Conservation (phyloP, 2,113 vertebrate genomes). For the Verasper variegatus region DNA sequence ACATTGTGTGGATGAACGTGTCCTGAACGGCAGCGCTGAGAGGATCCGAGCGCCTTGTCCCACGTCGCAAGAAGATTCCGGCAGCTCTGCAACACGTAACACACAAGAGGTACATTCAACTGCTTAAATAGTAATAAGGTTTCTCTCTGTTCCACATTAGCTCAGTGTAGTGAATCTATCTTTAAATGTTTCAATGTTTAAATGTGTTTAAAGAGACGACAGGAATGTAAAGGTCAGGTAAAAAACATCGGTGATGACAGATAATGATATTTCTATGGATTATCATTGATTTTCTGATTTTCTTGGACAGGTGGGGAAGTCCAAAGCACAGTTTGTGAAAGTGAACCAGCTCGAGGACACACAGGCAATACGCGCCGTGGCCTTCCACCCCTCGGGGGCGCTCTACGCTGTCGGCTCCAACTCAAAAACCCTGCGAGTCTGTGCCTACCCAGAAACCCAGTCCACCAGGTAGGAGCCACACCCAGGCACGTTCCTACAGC, state of each 20-base stretch:
- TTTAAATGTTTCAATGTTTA: not conserved
- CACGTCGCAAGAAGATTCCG: constrained; percentile 50
- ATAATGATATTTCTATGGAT: not conserved
- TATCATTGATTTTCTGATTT: not conserved
- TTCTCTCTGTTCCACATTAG: not conserved
- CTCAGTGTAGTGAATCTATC: no score
- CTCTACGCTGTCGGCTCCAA: constrained; percentile 98
- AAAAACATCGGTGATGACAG: not conserved
- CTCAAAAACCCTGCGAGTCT: constrained; percentile 96
- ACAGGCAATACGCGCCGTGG: constrained; percentile 95
- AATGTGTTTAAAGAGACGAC: no score
- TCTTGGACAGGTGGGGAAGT: constrained; percentile 82
- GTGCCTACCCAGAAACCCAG: constrained; percentile 90
- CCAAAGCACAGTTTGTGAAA: constrained; percentile 90
- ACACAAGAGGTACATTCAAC: constrained; percentile 52
- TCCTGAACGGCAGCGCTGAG: constrained; percentile 45
- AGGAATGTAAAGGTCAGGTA: no score
- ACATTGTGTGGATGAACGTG: not conserved
- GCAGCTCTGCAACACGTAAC: constrained; percentile 43
- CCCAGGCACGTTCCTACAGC: not conserved
- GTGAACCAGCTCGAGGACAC: constrained; percentile 95
- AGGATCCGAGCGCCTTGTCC: constrained; percentile 34
- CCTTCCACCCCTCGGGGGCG: constrained; percentile 94
- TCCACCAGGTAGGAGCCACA: constrained; percentile 82
- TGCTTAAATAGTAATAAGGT: no score